phyloP scores from a whole-genome alignment of 2,888 invertebrate species.

The Cordilura impudica region DNA sequence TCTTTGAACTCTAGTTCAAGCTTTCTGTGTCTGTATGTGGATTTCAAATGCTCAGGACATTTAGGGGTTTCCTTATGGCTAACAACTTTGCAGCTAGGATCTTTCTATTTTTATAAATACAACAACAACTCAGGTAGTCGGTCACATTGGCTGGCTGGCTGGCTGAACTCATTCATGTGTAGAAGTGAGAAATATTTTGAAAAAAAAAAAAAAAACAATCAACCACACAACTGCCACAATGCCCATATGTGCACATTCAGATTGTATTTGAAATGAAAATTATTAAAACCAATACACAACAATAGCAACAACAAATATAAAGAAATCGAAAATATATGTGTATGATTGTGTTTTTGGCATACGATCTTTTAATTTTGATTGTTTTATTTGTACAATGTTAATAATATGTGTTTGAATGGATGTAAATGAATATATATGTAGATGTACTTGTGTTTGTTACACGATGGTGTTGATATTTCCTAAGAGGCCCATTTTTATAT shows the following conservation, averaged over 20 bases:
- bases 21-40: conserved; percentile 1
- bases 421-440: not conserved
- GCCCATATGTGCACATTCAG: conserved; percentile 58
- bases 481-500: conserved; percentile 23
- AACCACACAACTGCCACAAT: conserved; percentile 53
- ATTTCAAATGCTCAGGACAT: conserved; percentile 33
- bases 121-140: conserved; percentile 52
- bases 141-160: not conserved
- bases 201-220: too few relatives aligned
- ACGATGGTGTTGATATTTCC: conserved; percentile 14
- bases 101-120: conserved; percentile 2
- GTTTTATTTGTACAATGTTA: not conserved
- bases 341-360: conserved; percentile 4
- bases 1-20: conserved; percentile 51
- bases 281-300: conserved; percentile 12
- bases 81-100: conserved; percentile 8
- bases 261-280: conserved; percentile 23
- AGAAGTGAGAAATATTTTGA: conserved; percentile 17
- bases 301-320: conserved; percentile 26
- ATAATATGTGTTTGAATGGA: not conserved
- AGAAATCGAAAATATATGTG: conserved; percentile 9
- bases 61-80: conserved; percentile 42
- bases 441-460: not conserved
- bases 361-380: conserved; percentile 19
- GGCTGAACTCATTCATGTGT: not conserved